Evolutionary conservation across 1,140 invertebrate species (phyloP).

Genomic region (Papilio aristodemus): DNA sequence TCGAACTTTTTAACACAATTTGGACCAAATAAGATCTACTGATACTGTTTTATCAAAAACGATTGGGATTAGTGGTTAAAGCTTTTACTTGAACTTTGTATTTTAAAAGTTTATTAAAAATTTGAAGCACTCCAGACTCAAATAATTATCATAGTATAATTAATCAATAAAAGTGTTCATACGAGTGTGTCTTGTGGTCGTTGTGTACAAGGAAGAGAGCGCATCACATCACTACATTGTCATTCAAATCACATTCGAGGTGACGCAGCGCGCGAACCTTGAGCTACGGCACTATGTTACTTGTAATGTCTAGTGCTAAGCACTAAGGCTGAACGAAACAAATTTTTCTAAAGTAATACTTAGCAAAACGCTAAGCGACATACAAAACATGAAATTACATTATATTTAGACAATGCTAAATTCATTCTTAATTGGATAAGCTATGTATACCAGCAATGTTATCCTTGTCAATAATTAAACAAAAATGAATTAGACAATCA

Average conservation of each 20-base stretch:
- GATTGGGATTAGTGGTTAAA: too few species aligned
- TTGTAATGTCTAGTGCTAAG: neutral
- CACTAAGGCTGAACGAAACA: neutral
- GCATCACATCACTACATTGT: neutral
- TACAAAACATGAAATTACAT: neutral
- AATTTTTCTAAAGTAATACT: neutral
- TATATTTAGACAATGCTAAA: too few species aligned
- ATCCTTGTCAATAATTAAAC: too few species aligned
- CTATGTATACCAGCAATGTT: too few species aligned
- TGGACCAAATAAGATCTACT: too few species aligned
- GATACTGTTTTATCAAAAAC: too few species aligned
- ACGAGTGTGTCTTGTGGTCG: neutral
- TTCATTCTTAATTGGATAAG: too few species aligned
- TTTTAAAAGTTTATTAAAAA: too few species aligned
- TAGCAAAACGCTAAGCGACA: neutral
- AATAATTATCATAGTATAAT: neutral
- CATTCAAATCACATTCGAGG: neutral
- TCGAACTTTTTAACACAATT: too few species aligned
- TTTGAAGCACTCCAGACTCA: neutral
- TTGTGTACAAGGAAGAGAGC: slow-evolving; percentile 1
- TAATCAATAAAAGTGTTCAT: neutral
- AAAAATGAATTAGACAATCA: too few species aligned
- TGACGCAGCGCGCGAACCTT: neutral
- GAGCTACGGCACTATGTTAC: neutral
- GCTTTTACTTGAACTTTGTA: too few species aligned